Base-by-base conservation (phyloP, 2,888 invertebrate species). In the Caradrina kadenii region DNA sequence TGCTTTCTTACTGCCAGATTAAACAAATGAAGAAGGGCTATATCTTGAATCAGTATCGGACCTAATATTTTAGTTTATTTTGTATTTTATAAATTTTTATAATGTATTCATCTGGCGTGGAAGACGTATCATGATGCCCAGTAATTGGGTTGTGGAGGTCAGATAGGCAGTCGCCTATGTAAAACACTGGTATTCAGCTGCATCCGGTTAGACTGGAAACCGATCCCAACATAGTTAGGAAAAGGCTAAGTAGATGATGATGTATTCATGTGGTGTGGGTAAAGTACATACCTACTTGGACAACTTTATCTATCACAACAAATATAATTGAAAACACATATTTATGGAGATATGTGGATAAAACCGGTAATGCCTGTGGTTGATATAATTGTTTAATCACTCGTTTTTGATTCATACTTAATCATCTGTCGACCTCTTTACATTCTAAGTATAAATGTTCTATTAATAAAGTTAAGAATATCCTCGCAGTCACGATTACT, bases 401-500 rank as follows among this genome's bases (percentile, higher is more conserved):
- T 63, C 52, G 19, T 48, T 58, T 62, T 80, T 80, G 76, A 78
- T 78, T 78, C 66, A 63, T 70, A 71, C 31, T 54, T 39, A 80
- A 59, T 65, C 48, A 69, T 80, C 42, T 52, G 48, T 59, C 21
- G 65, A 67, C 66, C 62, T 69, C 42, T 56, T 74, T 69, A 65
- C 48, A 52, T 71, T 66, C 60, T 54, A 52, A 21, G 53, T 63
- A 54, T 58, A 60, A 2, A 45, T 65, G 26, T 26, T 60, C 58
- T 60, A 17, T 42, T n/a, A 31, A 53, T 63, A 15, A 56, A 53
- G 63, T 73, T 48, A 59, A 72, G 55, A 63, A 73, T 60, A 45
- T 21, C 59, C 21, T 26, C 35, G 48, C 39, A 74, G 82, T 84
- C 84, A 84, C 82, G 84, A 80, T 63, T 70, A 70, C 22, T 22